Conservation (phyloP, 2,797 vertebrate genomes). For the Cygnus olor region DNA sequence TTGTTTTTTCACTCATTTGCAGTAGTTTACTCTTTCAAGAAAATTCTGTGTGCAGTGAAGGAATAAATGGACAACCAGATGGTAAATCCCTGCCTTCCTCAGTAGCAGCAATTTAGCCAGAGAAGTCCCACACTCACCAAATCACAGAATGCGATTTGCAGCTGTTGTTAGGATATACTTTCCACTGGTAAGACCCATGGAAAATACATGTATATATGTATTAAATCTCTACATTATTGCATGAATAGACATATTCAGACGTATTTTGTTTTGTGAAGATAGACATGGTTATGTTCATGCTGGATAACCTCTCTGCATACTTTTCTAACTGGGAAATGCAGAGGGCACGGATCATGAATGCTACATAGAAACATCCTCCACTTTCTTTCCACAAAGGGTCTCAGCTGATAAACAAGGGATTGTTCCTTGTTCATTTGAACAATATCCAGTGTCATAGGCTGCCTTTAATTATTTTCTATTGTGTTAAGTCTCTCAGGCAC, state of each 20-base stretch:
- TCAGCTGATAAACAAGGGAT: background rate
- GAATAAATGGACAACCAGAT: background rate
- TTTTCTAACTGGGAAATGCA: background rate
- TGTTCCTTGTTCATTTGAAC: background rate
- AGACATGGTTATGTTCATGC: background rate
- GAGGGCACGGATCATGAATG: background rate
- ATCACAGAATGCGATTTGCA: background rate
- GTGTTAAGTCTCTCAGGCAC: background rate
- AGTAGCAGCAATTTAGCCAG: background rate
- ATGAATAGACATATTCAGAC: background rate
- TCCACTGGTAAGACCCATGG: background rate
- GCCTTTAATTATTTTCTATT: background rate
- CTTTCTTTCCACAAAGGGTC: background rate
- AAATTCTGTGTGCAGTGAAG: background rate
- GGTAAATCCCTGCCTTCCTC: background rate
- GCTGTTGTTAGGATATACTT: background rate
- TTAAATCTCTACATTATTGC: background rate
- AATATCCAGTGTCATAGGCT: background rate
- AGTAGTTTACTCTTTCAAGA: background rate
- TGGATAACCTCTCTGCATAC: background rate
- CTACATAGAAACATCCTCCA: background rate
- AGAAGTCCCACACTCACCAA: background rate
- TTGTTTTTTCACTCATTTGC: background rate
- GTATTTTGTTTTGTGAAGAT: background rate
- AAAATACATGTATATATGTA: background rate